These are phyloP conservation scores for Vimba vimba DNA, from an alignment of 2,113 vertebrate genomes.

Conservation along the genomic window DNA sequence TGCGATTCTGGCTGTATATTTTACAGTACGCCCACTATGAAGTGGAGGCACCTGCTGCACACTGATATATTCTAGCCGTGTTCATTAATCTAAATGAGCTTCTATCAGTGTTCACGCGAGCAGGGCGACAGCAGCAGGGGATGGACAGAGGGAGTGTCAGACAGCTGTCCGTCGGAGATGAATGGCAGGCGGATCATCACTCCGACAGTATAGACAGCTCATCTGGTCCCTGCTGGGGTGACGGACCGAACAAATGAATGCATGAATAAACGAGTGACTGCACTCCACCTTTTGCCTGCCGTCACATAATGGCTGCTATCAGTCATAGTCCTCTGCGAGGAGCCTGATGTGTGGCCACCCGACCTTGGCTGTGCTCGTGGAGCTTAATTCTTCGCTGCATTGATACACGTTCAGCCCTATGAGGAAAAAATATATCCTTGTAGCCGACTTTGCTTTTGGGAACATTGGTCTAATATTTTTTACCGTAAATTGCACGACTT, in stretches of 20 bases:
- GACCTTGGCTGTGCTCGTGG: background rate
- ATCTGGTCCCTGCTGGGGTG: slow-evolving; percentile 4
- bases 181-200: slow-evolving; percentile 36
- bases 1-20: slow-evolving; percentile 20
- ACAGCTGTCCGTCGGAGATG: slow-evolving; percentile 21
- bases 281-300: slow-evolving; percentile 31
- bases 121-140: slow-evolving; percentile 1
- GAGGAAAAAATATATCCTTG: background rate
- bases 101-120: background rate
- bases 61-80: slow-evolving; percentile 6
- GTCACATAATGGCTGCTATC: slow-evolving; percentile 37
- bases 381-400: background rate
- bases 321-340: slow-evolving; percentile 31
- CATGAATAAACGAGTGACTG: slow-evolving; percentile 37
- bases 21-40: background rate
- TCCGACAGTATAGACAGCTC: slow-evolving; percentile 26
- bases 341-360: background rate
- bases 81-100: slow-evolving; percentile 35
- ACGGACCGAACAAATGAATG: slow-evolving; percentile 45
- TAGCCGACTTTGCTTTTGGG: background rate
- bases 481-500: background rate
- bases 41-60: background rate
- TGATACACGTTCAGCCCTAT: background rate
- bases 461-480: background rate
- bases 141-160: slow-evolving; percentile 28